Base-by-base conservation (phyloP, 2,888 invertebrate species). In the Peribatodes rhomboidaria region DNA sequence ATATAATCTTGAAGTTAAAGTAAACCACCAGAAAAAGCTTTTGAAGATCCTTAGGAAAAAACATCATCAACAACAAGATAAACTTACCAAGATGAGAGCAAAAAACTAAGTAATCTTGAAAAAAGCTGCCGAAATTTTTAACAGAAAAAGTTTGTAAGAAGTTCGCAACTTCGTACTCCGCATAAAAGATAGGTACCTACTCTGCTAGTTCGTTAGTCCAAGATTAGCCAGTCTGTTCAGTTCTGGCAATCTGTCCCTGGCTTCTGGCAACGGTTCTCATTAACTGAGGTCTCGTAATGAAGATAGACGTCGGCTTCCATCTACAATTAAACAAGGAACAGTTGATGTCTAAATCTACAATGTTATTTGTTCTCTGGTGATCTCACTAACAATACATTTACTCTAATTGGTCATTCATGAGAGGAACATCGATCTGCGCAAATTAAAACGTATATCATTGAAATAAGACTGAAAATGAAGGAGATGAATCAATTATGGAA, bases 341-440 rank as follows among this genome's bases (percentile, higher is more conserved):
- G 61, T 46, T 60, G 47, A 68, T 58, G 61, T 68, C 62, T 70
- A 69, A 77, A 68, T 67, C 72, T 70, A 68, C 50, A 35, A 73
- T 70, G 71, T 67, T 60, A 57, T 58, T 71, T 65, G 69, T 67
- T 69, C 66, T 14, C 44, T 62, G 71, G 42, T 77, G 76, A 80
- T 78, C 68, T 80, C 80, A 79, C 66, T 65, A 37, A 64, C 63
- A n/a, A 61, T 50, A 67, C 67, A 73, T 74, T 68, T 72, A 68
- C 70, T 67, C 69, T 71, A 71, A 77, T 74, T 76, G 70, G 67
- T 62, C 56, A 65, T 50, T 55, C 42, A 47, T 49, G 53, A 49
- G 33, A 58, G 20, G 2, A 49, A 52, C 44, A 41, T 33, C 20
- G 22, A 31, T 41, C 0, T 10, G 54, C 37, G 27, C 22, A 66